Evolutionary conservation across 2,888 invertebrate species (phyloP), one percentile per base, ranked within the genome.

Genomic region (Nemotelus nigrinus): DNA sequence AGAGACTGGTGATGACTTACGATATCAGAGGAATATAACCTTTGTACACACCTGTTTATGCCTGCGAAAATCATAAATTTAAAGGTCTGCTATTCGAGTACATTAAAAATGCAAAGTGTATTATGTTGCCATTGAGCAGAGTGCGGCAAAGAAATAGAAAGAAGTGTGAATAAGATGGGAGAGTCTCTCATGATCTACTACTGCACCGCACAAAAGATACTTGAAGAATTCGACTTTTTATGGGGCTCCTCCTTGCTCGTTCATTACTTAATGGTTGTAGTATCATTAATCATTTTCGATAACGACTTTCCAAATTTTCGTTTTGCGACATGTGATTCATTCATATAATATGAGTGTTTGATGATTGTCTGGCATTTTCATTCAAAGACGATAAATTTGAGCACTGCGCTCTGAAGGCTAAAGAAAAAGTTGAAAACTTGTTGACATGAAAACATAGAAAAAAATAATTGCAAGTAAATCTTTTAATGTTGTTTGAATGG

Each of bases 21-120:
- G 72, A 72, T 60, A 47, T 72, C 45, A 58, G 58, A 58, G 58
- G 45, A 58, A 47, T 72, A 72, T 70, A 45, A 58, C 58, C 72
- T 57, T 72, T 57, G 47, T 70, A 70, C 72, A 58, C 72, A 72
- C 72, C 72, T 72, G 72, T 72, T 72, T 71, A 55, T 44, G 4
- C 72, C 6, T 2, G 1, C 5, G 45, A 47, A 47, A 72, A 60
- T 48, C 58, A 72, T 72, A 72, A 72, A 72, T 72, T 72, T 60
- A 72, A 57, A 45, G 72, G 47, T 60, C 58, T 45, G 57, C 47
- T 50, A 45, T 72, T 72, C 47, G 45, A 72, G 72, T 72, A 72
- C 72, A 72, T 72, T 72, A 72, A 72, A 72, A 44, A 72, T 72
- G 72, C 45, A 72, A 72, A 72, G 58, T 70, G 70, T 70, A 70